Evolutionary conservation across 2,113 vertebrate genomes (phyloP).

Genomic region (Phaethon lepturus): DNA sequence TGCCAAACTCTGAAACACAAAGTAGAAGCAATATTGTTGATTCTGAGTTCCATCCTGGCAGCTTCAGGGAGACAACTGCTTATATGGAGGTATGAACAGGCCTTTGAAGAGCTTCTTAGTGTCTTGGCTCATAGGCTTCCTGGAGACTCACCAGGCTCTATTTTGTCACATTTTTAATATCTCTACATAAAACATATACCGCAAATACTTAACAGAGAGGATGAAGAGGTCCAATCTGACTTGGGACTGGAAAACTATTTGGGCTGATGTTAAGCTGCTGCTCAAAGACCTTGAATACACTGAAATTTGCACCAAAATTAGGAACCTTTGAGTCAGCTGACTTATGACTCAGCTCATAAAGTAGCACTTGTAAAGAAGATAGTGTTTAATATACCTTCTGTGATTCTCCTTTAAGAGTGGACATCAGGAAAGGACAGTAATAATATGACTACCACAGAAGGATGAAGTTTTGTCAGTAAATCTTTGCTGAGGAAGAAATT

Average conservation of each 20-base stretch:
- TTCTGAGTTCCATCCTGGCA: not conserved
- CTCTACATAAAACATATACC: not conserved
- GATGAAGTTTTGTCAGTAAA: conserved; percentile 46
- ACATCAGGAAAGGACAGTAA: not conserved
- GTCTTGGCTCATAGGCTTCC: not conserved
- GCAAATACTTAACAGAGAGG: not conserved
- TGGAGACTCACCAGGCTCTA: not conserved
- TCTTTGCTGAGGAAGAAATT: conserved; percentile 44
- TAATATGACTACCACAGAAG: not conserved
- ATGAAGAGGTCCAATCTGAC: not conserved
- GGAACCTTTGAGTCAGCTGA: not conserved
- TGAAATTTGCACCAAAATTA: not conserved
- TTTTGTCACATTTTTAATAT: not conserved
- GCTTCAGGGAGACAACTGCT: not conserved
- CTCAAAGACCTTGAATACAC: not conserved
- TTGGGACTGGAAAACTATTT: not conserved
- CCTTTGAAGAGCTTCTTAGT: not conserved
- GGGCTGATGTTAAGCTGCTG: not conserved
- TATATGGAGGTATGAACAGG: not conserved
- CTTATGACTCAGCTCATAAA: not conserved
- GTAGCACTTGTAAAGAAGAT: not conserved
- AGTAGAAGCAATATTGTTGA: not conserved
- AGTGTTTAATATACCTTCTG: not conserved
- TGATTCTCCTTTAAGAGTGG: not conserved
- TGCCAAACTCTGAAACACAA: not conserved